Evolutionary conservation across 2,797 vertebrate species (phyloP), one percentile per base, ranked within the genome.

Genomic region (Chelon auratus): DNA sequence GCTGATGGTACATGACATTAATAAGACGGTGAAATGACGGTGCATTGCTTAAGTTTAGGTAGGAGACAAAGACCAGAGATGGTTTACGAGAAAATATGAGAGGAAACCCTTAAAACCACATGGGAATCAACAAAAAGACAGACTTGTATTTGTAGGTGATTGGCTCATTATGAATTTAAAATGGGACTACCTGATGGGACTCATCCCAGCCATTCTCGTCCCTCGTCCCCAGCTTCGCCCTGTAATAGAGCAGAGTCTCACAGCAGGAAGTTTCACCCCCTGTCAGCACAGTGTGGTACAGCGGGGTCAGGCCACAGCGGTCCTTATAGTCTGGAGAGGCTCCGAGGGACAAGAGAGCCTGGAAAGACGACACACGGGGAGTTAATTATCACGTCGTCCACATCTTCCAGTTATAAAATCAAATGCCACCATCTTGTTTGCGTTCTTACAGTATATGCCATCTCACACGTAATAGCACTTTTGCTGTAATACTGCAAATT

Each of bases 131-230:
- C 14, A 10, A 48, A 48, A 9, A 11, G 17, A 48, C 9, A 50
- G 53, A 56, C 5, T 39, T 47, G 39, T 18, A 10, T 50, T 20
- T 11, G 42, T 9, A 42, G 30, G 9, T 40, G 26, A 3, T 47
- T 53, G 56, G 42, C 15, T 79, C 3, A 33, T 33, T 18, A 2
- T 11, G 10, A 37, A 36, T 60, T 9, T 17, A 42, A 22, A 33
- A 57, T 65, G 47, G 30, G 22, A n/a, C 56, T 89, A 97, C 97
- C 96, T 97, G 96, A 85, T 97, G 97, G 43, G 95, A 93, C 80
- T 97, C 97, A 13, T 97, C 96, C 97, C 97, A 97, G 78, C 96
- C 96, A 0, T 96, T 96, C 90, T 98, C 96, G 1, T 98, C 96
- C 1, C 92, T 91, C 0, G 94, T 91, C 9, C 96, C 97, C 62